These are phyloP conservation scores for Cyphomyrmex costatus DNA, from an alignment of 1,140 invertebrate genomes.

Conservation along the genomic window DNA sequence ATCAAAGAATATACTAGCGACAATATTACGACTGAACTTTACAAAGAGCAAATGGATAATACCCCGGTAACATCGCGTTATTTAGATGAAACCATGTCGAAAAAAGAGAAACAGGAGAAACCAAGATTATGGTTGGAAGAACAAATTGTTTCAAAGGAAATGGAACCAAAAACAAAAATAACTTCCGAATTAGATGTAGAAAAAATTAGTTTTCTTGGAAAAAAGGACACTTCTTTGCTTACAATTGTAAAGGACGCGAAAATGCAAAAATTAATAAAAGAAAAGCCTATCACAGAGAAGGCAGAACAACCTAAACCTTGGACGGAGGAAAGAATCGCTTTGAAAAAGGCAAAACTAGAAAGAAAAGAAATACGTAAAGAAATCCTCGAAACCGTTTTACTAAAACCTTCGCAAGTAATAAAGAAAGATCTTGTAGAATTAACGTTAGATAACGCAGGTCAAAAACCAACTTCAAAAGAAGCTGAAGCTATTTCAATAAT, in stretches of 20 bases:
- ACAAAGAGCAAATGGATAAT: constrained; percentile 74
- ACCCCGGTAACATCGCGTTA: constrained; percentile 47
- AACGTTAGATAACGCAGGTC: constrained; percentile 72
- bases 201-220: constrained; percentile 47
- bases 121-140: constrained; percentile 88
- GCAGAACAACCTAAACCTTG: constrained; percentile 82
- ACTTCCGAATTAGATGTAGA: constrained; percentile 81
- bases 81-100: constrained; percentile 54
- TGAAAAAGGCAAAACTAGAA: constrained; percentile 81
- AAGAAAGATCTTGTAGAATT: constrained; percentile 78
- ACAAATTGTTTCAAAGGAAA: constrained; percentile 82
- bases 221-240: constrained; percentile 63
- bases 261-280: constrained; percentile 27
- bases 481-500: constrained; percentile 23
- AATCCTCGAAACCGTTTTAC: constrained; percentile 69
- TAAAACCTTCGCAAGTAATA: constrained; percentile 80
- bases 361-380: constrained; percentile 77
- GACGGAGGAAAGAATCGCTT: constrained; percentile 86
- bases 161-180: constrained; percentile 81
- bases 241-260: constrained; percentile 42
- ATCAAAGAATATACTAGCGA: constrained; percentile 59
- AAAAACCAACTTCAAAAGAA: constrained; percentile 69
- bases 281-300: constrained; percentile 33
- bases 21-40: constrained; percentile 60
- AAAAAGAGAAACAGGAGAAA: constrained; percentile 35